Evolutionary conservation across 2,888 invertebrate genomes (phyloP).

Genomic region (Leistus spinibarbis): DNA sequence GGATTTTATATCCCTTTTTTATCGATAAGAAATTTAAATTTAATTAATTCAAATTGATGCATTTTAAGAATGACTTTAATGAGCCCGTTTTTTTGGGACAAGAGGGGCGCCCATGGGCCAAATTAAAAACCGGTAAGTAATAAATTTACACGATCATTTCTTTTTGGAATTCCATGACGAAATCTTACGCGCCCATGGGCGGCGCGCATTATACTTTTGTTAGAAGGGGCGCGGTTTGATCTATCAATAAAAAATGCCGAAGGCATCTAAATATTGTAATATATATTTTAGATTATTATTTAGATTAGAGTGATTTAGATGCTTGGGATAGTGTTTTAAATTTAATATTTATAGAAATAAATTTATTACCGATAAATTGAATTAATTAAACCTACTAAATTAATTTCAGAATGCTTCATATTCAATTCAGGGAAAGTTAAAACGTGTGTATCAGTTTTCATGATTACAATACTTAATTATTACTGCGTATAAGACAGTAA

Average conservation of each 20-base stretch:
- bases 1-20: not conserved
- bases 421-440: too few relatives aligned
- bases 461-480: too few relatives aligned
- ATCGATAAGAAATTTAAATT: constrained; percentile 1
- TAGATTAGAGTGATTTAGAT: too few relatives aligned
- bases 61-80: constrained; percentile 9
- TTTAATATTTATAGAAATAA: too few relatives aligned
- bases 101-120: not conserved
- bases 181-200: constrained; percentile 9
- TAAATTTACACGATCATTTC: constrained; percentile 24
- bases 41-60: constrained; percentile 12
- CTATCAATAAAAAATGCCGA: not conserved
- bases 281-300: too few relatives aligned
- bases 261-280: not conserved
- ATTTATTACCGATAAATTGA: too few relatives aligned
- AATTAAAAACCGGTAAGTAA: constrained; percentile 30
- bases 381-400: too few relatives aligned
- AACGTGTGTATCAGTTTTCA: too few relatives aligned
- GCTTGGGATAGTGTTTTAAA: too few relatives aligned
- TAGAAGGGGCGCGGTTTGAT: not conserved
- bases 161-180: constrained; percentile 28
- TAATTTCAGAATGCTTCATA: too few relatives aligned
- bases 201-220: not conserved
- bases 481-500: too few relatives aligned
- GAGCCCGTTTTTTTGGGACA: not conserved